A percentile compares a stretch with the other conserved stretches of the same genome.
Evolutionary conservation across 2,888 invertebrate species (phyloP).

Genomic region (Rhagonycha fulva): DNA sequence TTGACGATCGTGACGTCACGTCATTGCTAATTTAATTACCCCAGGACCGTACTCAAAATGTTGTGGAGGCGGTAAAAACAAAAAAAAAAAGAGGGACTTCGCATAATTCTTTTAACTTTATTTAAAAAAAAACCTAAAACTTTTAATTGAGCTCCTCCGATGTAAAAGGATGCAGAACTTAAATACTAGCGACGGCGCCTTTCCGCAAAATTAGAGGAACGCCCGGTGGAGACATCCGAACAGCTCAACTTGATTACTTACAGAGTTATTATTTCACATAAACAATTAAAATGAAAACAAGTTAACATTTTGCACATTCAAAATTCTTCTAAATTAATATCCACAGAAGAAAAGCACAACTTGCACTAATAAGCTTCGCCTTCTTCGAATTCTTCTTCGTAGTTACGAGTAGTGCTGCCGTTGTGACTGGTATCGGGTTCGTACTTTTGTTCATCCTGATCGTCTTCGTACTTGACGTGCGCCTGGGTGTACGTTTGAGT

Average conservation of each 20-base stretch:
- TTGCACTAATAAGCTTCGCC: slow-evolving; percentile 52
- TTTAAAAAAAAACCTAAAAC: not conserved
- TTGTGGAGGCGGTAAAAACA: no score
- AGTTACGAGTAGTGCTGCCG: slow-evolving; percentile 50
- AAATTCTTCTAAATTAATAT: not conserved
- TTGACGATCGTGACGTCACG: not conserved
- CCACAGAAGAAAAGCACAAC: not conserved
- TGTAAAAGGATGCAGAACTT: not conserved
- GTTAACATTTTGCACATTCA: not conserved
- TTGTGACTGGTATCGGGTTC: slow-evolving; percentile 61
- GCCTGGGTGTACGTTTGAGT: slow-evolving; percentile 63
- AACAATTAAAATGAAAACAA: not conserved
- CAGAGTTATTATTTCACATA: not conserved
- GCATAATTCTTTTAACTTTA: not conserved
- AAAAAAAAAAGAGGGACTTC: not conserved
- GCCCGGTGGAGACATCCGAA: not conserved
- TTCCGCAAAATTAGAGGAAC: not conserved
- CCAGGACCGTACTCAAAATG: not conserved
- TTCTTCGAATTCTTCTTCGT: slow-evolving; percentile 54
- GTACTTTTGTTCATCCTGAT: slow-evolving; percentile 75
- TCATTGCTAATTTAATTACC: not conserved
- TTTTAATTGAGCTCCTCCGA: not conserved
- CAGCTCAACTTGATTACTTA: not conserved
- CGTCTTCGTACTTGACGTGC: slow-evolving; percentile 70
- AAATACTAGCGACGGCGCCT: not conserved